Percentiles rank a stretch among this genome's conserved stretches.
These are phyloP conservation scores for Leptinotarsa lineolata DNA, from an alignment of 1,140 invertebrate species.

Conservation along the genomic window DNA sequence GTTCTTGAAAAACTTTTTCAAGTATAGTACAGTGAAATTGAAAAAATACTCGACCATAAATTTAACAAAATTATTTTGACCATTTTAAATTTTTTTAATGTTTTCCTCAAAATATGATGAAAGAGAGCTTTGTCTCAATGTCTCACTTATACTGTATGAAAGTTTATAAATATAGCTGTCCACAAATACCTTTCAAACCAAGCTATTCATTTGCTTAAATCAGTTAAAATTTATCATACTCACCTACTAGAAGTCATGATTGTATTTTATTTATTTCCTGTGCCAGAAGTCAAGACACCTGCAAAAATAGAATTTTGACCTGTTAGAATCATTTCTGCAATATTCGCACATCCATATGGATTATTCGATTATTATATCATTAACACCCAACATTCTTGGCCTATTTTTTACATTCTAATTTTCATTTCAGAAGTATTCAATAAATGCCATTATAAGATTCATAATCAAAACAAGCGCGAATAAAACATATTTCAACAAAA, in stretches of 20 bases:
- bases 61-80: too few species aligned
- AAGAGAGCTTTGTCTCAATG: background rate
- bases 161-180: background rate
- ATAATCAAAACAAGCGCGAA: background rate
- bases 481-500: background rate
- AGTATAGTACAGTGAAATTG: too few species aligned
- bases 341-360: slow-evolving; percentile 21
- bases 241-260: slow-evolving; percentile 50
- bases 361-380: slow-evolving; percentile 14
- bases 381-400: slow-evolving; percentile 21
- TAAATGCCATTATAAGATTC: background rate
- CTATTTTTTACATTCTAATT: slow-evolving; percentile 28
- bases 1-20: too few species aligned
- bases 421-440: background rate
- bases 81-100: too few species aligned
- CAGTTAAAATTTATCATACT: slow-evolving; percentile 18
- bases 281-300: background rate
- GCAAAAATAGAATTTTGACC: background rate
- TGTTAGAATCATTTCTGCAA: background rate
- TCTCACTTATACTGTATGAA: background rate
- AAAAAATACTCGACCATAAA: too few species aligned
- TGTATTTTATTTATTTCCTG: slow-evolving; percentile 2
- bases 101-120: too few species aligned
- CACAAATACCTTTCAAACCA: background rate
- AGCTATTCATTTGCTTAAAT: background rate